Conservation (phyloP, 2,888 invertebrate species). For the Sialis fuliginosa region DNA sequence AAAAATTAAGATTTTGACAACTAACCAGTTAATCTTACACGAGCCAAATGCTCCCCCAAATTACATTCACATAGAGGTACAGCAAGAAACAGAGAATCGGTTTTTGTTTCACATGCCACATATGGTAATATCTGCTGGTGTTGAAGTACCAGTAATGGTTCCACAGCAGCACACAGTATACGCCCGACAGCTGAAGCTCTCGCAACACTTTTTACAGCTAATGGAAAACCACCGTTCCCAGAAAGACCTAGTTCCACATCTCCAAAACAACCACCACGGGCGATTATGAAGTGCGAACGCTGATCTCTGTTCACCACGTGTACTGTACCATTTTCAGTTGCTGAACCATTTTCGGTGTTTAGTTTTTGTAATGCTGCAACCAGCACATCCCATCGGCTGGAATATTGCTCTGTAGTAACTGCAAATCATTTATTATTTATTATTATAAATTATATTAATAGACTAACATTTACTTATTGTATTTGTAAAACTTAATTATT, state of each 20-base stretch:
- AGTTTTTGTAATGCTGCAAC: conserved; percentile 4
- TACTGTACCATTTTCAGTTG: conserved; percentile 15
- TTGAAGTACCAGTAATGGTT: conserved; percentile 16
- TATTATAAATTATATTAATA: no score
- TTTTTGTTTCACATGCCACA: conserved; percentile 18
- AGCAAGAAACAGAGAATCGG: conserved; percentile 16
- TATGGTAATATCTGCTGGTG: conserved; percentile 19
- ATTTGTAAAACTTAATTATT: no score
- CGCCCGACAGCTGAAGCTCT: conserved; percentile 13
- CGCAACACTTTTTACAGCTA: no score
- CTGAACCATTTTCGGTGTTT: conserved; percentile 5
- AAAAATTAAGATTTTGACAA: no score
- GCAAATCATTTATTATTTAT: no score
- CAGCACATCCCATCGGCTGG: conserved; percentile 6
- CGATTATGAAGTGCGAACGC: conserved; percentile 15
- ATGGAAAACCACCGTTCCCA: conserved; percentile 10
- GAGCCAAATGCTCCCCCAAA: conserved; percentile 21
- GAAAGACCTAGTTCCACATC: conserved; percentile 22
- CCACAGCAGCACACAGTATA: conserved; percentile 13
- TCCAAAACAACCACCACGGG: conserved; percentile 22
- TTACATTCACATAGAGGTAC: conserved; percentile 24
- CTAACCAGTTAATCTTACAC: background rate
- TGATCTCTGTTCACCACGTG: conserved; percentile 15
- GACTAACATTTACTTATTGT: no score
- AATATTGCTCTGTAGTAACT: background rate